Percentiles rank a stretch among this genome's conserved stretches.
Conservation (phyloP, 2,797 vertebrate genomes). For the Chrosomus eos region DNA sequence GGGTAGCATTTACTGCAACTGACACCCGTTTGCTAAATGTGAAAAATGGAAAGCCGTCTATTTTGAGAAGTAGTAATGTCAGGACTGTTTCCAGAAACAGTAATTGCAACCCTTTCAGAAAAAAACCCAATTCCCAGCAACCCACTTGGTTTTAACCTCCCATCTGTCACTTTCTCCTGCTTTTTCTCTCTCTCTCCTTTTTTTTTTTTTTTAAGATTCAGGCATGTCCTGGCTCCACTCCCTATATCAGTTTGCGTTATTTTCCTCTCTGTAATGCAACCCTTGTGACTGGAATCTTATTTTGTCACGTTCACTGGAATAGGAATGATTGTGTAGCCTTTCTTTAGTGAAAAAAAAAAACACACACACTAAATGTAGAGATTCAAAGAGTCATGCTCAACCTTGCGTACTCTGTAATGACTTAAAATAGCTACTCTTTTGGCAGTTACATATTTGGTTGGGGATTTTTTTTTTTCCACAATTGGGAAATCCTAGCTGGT, state of each 20-base stretch:
- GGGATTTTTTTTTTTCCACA: conserved; percentile 41
- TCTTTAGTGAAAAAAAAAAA: neutral
- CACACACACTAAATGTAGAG: neutral
- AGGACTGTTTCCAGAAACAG: conserved; percentile 59
- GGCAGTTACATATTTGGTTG: conserved; percentile 46
- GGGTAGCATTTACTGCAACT: conserved; percentile 57
- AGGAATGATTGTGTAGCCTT: conserved; percentile 35
- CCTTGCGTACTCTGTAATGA: conserved; percentile 37
- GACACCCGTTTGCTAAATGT: conserved; percentile 60
- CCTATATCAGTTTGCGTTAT: conserved; percentile 50
- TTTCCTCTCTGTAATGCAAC: conserved; percentile 51
- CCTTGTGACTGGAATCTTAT: conserved; percentile 55
- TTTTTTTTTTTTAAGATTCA: conserved; percentile 47
- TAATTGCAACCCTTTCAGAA: conserved; percentile 71
- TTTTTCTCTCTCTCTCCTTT: conserved; percentile 8
- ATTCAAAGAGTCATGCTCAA: conserved; percentile 44
- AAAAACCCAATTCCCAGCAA: conserved; percentile 50
- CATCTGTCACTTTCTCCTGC: conserved; percentile 58
- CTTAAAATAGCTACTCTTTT: conserved; percentile 53
- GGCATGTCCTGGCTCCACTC: conserved; percentile 40
- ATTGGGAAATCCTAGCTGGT: conserved; percentile 45
- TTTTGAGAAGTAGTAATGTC: conserved; percentile 68
- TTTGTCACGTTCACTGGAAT: conserved; percentile 50
- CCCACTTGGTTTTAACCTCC: conserved; percentile 54
- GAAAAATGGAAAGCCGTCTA: conserved; percentile 63